Evolutionary conservation across 2,113 vertebrate genomes (phyloP), one percentile per base, ranked within the genome.

Genomic region (Pluvialis apricaria): DNA sequence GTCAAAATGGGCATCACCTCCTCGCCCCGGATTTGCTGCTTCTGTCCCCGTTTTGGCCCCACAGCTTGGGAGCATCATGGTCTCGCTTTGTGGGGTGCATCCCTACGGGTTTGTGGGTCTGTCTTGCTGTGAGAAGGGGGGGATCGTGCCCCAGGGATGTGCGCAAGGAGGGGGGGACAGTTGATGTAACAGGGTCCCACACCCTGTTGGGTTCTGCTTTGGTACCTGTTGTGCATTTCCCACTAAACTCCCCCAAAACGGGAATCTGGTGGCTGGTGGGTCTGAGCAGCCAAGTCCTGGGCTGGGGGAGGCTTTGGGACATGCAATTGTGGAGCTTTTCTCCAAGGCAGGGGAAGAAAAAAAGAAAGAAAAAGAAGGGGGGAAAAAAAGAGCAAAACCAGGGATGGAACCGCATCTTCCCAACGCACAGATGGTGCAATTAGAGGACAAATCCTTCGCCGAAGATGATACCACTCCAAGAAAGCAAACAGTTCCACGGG

Each of bases 401-500:
- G 6, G 69, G 85, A 54, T 71, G 78, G n/a, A 29, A 14, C 57
- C 0, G 3, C 15, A 2, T 38, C 54, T 44, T 73, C 85, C 82
- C 8, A 1, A 38, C 7, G 32, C 82, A 28, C 94, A 90, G 96
- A 88, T 58, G 97, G 92, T 34, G n/a, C 86, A 87, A 86, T 97
- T 73, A 73, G 91, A 77, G 81, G 81, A 61, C 87, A 84, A 91
- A 86, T 91, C 95, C 91, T 83, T 79, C 10, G 34, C 42, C 4
- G 72, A 88, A 77, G 89, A 89, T 31, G 70, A 82, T 70, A 55
- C 97, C 51, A 9, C 95, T 91, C 26, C 77, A 81, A 87, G 91
- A 95, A 71, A 40, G 29, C 82, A 86, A 95, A 80, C 91, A 60
- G 55, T 72, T 86, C 97, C 64, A 32, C 2, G 9, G 92, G 97